Conservation (phyloP, 2,113 vertebrate genomes). For the Sebastes schlegelii region DNA sequence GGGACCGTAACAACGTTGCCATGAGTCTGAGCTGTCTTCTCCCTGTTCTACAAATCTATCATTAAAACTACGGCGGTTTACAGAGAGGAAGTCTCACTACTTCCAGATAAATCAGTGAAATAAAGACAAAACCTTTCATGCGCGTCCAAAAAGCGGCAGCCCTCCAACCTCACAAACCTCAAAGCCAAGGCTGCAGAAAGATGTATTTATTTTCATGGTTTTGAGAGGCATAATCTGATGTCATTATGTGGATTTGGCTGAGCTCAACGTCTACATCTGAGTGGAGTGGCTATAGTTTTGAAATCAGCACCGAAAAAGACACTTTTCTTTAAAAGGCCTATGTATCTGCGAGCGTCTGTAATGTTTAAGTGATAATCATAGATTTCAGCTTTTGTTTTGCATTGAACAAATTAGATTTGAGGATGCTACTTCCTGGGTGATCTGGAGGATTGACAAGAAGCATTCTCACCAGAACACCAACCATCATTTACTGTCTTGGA, state of each 20-base stretch:
- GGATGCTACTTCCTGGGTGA: conserved; percentile 19
- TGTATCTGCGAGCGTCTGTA: conserved; percentile 3
- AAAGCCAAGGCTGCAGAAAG: conserved; percentile 69
- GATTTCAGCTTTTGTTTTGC: conserved; percentile 31
- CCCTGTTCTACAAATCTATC: conserved; percentile 56
- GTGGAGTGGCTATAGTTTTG: conserved; percentile 34
- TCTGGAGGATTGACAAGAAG: conserved; percentile 32
- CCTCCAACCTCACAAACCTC: conserved; percentile 67
- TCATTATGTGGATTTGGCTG: conserved; percentile 75
- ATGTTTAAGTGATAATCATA: conserved; percentile 39
- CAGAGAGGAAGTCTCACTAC: conserved; percentile 63
- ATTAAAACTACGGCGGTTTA: conserved; percentile 63
- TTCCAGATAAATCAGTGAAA: conserved; percentile 70
- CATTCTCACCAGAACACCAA: conserved; percentile 33
- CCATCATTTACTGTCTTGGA: conserved; percentile 20
- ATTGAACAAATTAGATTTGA: conserved; percentile 30
- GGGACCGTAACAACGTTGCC: conserved; percentile 6
- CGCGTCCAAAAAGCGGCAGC: conserved; percentile 54
- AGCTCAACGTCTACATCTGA: conserved; percentile 49
- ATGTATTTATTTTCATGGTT: conserved; percentile 77
- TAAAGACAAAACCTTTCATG: conserved; percentile 70
- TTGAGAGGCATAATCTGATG: conserved; percentile 72
- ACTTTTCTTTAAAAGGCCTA: neutral
- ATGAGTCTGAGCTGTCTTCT: conserved; percentile 34
- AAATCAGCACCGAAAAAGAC: conserved; percentile 50